phyloP scores from a whole-genome alignment of 2,113 vertebrate species.

The Coryphaenoides rupestris region DNA sequence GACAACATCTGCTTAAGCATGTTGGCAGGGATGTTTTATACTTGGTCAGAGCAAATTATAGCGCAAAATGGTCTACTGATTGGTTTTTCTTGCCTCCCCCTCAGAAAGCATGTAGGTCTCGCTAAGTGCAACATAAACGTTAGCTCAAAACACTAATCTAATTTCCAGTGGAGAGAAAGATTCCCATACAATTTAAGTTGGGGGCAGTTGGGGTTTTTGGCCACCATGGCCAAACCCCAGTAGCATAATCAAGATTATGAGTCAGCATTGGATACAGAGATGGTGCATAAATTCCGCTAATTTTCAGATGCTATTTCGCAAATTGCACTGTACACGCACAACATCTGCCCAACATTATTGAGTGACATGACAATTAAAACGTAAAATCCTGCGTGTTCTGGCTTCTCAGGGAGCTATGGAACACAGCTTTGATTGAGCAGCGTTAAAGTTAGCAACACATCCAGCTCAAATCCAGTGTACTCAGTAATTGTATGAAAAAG shows the following conservation, averaged over 20 bases:
- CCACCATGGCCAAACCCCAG: slow-evolving; percentile 33
- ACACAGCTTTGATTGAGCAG: too few relatives aligned
- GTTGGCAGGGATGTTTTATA: slow-evolving; percentile 9
- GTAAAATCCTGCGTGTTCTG: too few relatives aligned
- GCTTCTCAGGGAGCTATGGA: neutral
- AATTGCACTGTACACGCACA: too few relatives aligned
- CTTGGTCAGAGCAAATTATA: slow-evolving; percentile 26
- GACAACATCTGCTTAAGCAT: too few relatives aligned
- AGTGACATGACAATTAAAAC: neutral
- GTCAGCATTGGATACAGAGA: slow-evolving; percentile 45
- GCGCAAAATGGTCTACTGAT: slow-evolving; percentile 21
- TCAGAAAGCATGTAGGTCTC: slow-evolving; percentile 46
- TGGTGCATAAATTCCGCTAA: slow-evolving; percentile 20
- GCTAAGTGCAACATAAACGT: slow-evolving; percentile 63
- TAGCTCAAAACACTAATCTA: slow-evolving; percentile 55
- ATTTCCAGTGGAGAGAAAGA: slow-evolving; percentile 45
- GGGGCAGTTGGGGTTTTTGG: slow-evolving; percentile 22
- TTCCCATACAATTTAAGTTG: slow-evolving; percentile 35
- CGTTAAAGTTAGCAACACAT: too few relatives aligned
- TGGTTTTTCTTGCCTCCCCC: slow-evolving; percentile 3
- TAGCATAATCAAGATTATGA: slow-evolving; percentile 54
- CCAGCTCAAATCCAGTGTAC: too few relatives aligned
- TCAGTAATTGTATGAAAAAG: too few relatives aligned
- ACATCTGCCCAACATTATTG: neutral
- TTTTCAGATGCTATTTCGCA: too few relatives aligned